Conservation (phyloP, 2,113 vertebrate genomes). For the Ahaetulla prasina region DNA sequence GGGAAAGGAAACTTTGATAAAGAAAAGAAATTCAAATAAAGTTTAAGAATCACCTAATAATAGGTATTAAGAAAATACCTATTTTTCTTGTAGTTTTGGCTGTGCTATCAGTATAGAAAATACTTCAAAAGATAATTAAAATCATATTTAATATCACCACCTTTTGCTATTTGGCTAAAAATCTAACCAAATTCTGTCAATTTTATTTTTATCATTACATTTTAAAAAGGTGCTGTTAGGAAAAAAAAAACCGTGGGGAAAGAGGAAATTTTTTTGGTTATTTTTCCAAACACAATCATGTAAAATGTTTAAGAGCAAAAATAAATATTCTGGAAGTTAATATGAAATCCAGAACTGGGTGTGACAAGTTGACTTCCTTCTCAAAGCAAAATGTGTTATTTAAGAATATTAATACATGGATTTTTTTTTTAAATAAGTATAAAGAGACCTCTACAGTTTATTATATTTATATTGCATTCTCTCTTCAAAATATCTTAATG, state of each 20-base stretch:
- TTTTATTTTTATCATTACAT: constrained; percentile 48
- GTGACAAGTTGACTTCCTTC: constrained; percentile 68
- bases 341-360: constrained; percentile 77
- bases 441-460: background rate
- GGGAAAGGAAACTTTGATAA: background rate
- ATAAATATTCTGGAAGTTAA: constrained; percentile 73
- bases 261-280: constrained; percentile 47
- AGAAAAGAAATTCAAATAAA: constrained; percentile 9
- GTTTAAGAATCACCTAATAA: constrained; percentile 13
- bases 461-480: background rate
- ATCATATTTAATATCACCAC: constrained; percentile 15
- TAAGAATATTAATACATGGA: constrained; percentile 68
- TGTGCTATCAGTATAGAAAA: constrained; percentile 23
- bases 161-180: background rate
- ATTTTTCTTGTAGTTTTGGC: constrained; percentile 29
- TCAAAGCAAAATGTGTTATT: constrained; percentile 66
- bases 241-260: constrained; percentile 32
- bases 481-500: background rate
- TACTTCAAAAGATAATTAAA: constrained; percentile 34
- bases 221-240: constrained; percentile 53
- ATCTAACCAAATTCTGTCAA: background rate
- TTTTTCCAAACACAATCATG: constrained; percentile 69
- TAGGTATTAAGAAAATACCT: background rate
- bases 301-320: constrained; percentile 74
- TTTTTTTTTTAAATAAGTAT: constrained; percentile 19